Conservation (phyloP, 2,797 vertebrate genomes). For the Cygnus olor region DNA sequence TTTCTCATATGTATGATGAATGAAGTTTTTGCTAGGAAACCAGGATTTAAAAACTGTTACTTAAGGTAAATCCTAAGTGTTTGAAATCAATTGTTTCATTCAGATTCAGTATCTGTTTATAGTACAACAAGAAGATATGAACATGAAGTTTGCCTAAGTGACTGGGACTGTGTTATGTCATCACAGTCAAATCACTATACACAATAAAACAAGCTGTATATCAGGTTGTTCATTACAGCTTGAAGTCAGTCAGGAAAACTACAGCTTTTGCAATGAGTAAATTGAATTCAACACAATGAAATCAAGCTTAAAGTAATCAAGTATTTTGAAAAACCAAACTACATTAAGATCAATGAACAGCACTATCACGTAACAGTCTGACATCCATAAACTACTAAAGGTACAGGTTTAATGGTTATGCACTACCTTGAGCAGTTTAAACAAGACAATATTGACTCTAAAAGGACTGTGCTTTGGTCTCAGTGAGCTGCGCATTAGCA, state of each 20-base stretch:
- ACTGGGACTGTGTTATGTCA: background rate
- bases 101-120: background rate
- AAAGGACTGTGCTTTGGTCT: background rate
- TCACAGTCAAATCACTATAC: background rate
- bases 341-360: background rate
- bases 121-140: background rate
- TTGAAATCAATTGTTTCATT: background rate
- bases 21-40: background rate
- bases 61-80: too few relatives aligned
- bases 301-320: background rate
- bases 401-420: background rate
- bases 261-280: slow-evolving; percentile 8
- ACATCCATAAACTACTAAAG: background rate
- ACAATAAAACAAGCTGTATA: background rate
- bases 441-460: background rate
- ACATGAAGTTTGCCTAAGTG: background rate
- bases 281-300: background rate
- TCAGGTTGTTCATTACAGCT: background rate
- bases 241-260: background rate
- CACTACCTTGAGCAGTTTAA: background rate
- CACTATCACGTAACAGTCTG: background rate
- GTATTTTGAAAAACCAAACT: background rate
- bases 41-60: background rate
- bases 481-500: background rate
- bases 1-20: background rate